Evolutionary conservation across 2,888 invertebrate genomes (phyloP).

Genomic region (Meteorus colon): DNA sequence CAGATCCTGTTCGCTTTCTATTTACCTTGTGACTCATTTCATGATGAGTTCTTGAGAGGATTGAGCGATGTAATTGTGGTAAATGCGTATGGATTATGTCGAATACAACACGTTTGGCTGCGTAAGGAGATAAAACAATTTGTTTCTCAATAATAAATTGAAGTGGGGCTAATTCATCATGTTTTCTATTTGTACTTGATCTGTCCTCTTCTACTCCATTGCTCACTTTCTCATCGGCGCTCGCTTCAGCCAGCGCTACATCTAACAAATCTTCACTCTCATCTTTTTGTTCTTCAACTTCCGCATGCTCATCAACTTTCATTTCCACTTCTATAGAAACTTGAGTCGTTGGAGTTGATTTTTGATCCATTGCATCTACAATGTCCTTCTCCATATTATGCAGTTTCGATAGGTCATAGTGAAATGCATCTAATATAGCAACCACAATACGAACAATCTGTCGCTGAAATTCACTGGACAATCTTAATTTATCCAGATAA

Average conservation of each 20-base stretch:
- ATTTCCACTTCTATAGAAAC: slow-evolving; percentile 59
- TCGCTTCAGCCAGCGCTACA: slow-evolving; percentile 62
- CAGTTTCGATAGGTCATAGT: slow-evolving; percentile 87
- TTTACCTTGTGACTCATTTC: slow-evolving; percentile 87
- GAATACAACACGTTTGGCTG: slow-evolving; percentile 84
- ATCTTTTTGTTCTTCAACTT: slow-evolving; percentile 70
- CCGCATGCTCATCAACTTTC: slow-evolving; percentile 49
- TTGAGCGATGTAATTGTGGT: slow-evolving; percentile 85
- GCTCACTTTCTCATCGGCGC: slow-evolving; percentile 63
- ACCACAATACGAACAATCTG: slow-evolving; percentile 86
- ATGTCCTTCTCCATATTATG: slow-evolving; percentile 55
- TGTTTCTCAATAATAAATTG: slow-evolving; percentile 71
- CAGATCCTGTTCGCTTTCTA: slow-evolving; percentile 79
- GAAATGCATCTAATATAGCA: slow-evolving; percentile 90
- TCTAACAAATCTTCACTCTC: slow-evolving; percentile 72
- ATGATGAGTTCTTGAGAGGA: slow-evolving; percentile 81
- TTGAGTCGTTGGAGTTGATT: slow-evolving; percentile 52
- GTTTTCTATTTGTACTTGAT: not conserved
- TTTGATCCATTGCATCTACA: slow-evolving; percentile 20
- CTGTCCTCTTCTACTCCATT: slow-evolving; percentile 46
- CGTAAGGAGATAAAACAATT: slow-evolving; percentile 79
- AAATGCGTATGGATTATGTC: slow-evolving; percentile 83
- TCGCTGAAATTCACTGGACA: slow-evolving; percentile 85
- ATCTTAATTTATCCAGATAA: slow-evolving; percentile 85
- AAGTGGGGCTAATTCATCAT: not conserved